These are phyloP conservation scores for Diabrotica balteata DNA, from an alignment of 2,888 invertebrate genomes.

Conservation along the genomic window DNA sequence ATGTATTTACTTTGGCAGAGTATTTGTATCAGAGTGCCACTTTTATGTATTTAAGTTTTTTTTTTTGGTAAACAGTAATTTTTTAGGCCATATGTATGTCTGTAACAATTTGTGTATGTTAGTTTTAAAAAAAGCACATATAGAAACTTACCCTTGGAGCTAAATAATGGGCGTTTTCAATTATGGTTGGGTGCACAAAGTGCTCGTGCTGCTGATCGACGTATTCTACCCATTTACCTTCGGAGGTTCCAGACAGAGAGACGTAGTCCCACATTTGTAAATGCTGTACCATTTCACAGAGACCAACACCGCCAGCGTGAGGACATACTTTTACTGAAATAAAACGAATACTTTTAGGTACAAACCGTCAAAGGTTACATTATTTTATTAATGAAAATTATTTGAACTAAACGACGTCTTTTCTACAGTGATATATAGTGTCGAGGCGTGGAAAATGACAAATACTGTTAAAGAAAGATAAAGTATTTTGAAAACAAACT, in stretches of 20 bases:
- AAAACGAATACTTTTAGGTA: too few relatives aligned
- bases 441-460: too few relatives aligned
- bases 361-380: too few relatives aligned
- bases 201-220: slow-evolving; percentile 92
- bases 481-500: neutral
- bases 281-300: slow-evolving; percentile 94
- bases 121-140: neutral
- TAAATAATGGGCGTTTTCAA: slow-evolving; percentile 75
- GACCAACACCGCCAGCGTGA: slow-evolving; percentile 92
- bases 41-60: too few relatives aligned
- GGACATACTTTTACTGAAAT: slow-evolving; percentile 86
- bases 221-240: slow-evolving; percentile 81
- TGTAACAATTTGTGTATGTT: too few relatives aligned
- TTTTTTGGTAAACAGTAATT: too few relatives aligned
- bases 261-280: slow-evolving; percentile 89
- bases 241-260: slow-evolving; percentile 73
- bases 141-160: slow-evolving; percentile 70
- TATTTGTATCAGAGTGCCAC: too few relatives aligned
- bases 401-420: too few relatives aligned
- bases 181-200: slow-evolving; percentile 76
- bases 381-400: too few relatives aligned
- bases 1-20: too few relatives aligned
- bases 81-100: too few relatives aligned
- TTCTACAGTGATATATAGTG: too few relatives aligned
- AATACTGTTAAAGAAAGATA: neutral